phyloP scores from a whole-genome alignment of 2,888 invertebrate genomes.

The Nephrotoma flavescens region DNA sequence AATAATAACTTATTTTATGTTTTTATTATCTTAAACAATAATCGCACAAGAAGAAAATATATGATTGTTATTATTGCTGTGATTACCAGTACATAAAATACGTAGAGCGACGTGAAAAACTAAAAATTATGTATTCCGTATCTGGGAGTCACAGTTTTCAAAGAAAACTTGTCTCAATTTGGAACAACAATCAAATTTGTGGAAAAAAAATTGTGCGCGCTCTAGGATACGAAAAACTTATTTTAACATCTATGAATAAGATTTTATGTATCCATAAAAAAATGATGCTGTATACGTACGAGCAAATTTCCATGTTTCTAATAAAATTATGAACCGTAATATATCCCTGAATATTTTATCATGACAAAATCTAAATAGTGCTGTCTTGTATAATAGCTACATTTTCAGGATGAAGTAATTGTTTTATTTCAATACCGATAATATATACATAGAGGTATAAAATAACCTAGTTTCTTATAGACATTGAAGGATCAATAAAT shows the following conservation, averaged over 20 bases:
- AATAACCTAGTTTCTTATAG: not conserved
- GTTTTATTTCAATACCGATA: not conserved
- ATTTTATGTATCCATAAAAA: not conserved
- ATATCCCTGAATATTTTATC: not conserved
- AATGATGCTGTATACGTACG: not conserved
- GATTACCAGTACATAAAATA: not conserved
- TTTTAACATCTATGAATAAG: not conserved
- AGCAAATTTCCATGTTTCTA: not conserved
- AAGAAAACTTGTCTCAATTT: not conserved
- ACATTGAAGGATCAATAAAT: not conserved
- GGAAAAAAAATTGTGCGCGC: not conserved
- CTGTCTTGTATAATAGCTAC: not conserved
- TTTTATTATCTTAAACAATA: not conserved
- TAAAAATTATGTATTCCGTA: not conserved
- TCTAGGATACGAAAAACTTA: not conserved
- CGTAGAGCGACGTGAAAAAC: not conserved
- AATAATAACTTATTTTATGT: not conserved
- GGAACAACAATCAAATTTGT: not conserved
- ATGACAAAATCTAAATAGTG: not conserved
- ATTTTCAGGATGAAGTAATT: not conserved
- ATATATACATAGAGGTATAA: not conserved
- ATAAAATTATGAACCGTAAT: not conserved
- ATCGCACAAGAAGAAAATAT: not conserved
- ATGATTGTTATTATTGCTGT: not conserved
- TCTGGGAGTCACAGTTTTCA: not conserved